These are phyloP conservation scores for Buathra laborator DNA, from an alignment of 2,888 invertebrate species.

Conservation along the genomic window DNA sequence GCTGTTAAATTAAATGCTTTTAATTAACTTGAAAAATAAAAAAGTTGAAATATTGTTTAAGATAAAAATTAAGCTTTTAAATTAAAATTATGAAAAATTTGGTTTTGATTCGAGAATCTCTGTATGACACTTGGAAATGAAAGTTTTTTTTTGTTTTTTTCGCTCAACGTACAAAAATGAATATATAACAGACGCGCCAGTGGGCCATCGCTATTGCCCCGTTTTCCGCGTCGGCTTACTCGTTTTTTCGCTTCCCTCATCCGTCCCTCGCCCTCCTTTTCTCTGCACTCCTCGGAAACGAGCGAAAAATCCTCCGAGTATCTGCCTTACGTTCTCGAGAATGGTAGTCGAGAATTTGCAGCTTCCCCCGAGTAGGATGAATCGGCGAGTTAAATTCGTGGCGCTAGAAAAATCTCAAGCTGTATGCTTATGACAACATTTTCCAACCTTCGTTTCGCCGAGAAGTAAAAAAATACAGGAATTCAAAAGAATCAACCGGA, in stretches of 20 bases:
- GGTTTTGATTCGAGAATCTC: too few species aligned
- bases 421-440: constrained; percentile 37
- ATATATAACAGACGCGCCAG: constrained; percentile 57
- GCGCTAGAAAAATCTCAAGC: constrained; percentile 60
- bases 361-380: constrained; percentile 41
- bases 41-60: too few species aligned
- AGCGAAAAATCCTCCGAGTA: constrained; percentile 57
- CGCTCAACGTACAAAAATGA: constrained; percentile 5
- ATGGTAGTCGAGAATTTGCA: constrained; percentile 30
- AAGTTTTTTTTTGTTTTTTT: constrained; percentile 11
- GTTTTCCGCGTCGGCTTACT: constrained; percentile 16
- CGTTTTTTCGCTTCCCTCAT: constrained; percentile 31
- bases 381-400: constrained; percentile 57
- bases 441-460: constrained; percentile 6
- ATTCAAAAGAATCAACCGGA: constrained; percentile 41
- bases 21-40: too few species aligned
- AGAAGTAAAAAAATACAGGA: constrained; percentile 25
- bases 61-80: too few species aligned
- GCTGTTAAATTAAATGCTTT: too few species aligned
- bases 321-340: constrained; percentile 30
- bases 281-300: constrained; percentile 14
- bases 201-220: constrained; percentile 44
- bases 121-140: background rate
- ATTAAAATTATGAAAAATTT: background rate
- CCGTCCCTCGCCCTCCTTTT: constrained; percentile 51